Evolutionary conservation across 2,888 invertebrate genomes (phyloP), one percentile per base, ranked within the genome.

Genomic region (Meandrusa payeni): DNA sequence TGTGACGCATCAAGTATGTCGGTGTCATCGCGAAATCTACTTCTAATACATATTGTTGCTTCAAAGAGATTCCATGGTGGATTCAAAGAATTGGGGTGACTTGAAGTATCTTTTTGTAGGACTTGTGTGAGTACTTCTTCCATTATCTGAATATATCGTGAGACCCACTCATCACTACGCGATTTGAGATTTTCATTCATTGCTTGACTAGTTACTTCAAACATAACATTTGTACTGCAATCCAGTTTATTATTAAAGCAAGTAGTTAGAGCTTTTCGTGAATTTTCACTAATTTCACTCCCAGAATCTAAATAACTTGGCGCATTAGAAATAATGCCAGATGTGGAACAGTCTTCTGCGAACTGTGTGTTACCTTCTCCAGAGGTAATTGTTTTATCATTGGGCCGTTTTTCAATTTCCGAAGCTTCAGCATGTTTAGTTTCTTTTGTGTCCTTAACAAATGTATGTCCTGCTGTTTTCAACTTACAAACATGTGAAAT

Each of bases 71-170:
- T 76, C 78, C 76, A 77, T 0, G 80, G 79, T 0, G 80, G 76
- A 1, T 71, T 72, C 47, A 73, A 52, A 5, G 53, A 48, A 9
- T 47, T 53, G 26, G 62, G 50, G 15, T 48, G 37, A 48, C 58
- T 66, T 1, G 48, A 27, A 1, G 69, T 57, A 11, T 72, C 62
- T 44, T 61, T 64, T 9, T 65, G 62, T 41, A 85, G 55, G 20
- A 81, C 57, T 45, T 74, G 69, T 19, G 67, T 64, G 15, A 86
- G 50, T 4, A 64, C 74, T 43, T 83, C 80, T 54, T 83, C 83
- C 81, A 87, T 83, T 60, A 81, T 77, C 57, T 83, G 80, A 7
- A 70, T 55, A 48, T 78, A 83, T 41, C 78, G 68, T 17, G 76
- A 75, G 3, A 82, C 57, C 79, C 79, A 86, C 53, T 83, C 82